Percentiles rank a stretch among this genome's conserved stretches.
phyloP scores from a whole-genome alignment of 2,113 vertebrate genomes.

The Orcinus orca region DNA sequence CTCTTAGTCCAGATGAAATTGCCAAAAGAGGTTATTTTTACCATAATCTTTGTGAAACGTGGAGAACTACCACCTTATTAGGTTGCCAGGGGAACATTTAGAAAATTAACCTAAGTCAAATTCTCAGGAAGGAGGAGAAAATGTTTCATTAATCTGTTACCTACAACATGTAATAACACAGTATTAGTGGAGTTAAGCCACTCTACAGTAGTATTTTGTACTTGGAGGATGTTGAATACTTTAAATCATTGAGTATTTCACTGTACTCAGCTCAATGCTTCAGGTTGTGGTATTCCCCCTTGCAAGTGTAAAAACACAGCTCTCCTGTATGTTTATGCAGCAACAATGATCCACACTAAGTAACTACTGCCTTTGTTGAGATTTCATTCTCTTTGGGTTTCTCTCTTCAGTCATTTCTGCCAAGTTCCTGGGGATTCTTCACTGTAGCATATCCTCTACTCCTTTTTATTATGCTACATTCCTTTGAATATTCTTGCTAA shows the following conservation, averaged over 20 bases:
- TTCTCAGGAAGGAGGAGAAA: background rate
- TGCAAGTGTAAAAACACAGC: background rate
- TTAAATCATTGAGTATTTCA: background rate
- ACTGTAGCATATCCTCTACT: fast-evolving
- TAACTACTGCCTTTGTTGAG: background rate
- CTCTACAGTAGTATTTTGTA: background rate
- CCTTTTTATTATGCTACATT: background rate
- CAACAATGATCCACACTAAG: background rate
- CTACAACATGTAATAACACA: background rate
- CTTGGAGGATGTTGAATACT: background rate
- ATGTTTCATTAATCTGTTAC: background rate
- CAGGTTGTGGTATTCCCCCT: background rate
- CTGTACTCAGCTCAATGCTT: background rate
- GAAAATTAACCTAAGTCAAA: constrained; percentile 5
- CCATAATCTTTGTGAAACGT: background rate
- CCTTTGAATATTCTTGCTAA: background rate
- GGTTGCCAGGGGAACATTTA: background rate
- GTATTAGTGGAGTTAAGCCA: background rate
- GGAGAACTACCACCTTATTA: background rate
- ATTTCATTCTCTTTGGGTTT: background rate
- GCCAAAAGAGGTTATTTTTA: background rate
- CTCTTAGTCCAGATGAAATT: background rate
- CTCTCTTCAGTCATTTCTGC: background rate
- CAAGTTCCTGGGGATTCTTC: background rate
- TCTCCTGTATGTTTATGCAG: background rate